These are phyloP conservation scores for Aplochiton taeniatus DNA, from an alignment of 2,797 vertebrate species.

Conservation along the genomic window DNA sequence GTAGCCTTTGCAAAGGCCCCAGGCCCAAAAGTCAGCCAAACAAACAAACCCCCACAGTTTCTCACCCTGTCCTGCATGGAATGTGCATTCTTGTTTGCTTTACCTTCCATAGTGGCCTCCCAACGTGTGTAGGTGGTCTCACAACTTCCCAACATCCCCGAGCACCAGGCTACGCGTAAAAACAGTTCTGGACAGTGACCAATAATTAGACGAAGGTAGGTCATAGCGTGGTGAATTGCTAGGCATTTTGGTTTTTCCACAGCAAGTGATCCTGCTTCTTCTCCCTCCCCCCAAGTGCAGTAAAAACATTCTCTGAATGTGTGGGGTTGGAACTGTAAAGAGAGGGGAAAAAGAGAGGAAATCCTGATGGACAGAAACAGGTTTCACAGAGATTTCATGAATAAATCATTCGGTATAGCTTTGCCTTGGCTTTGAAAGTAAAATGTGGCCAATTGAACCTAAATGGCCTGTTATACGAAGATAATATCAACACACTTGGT, in stretches of 20 bases:
- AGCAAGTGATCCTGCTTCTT: slow-evolving; percentile 4
- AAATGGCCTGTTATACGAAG: background rate
- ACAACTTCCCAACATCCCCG: background rate
- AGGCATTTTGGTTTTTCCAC: background rate
- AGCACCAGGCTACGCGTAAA: background rate
- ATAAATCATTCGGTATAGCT: background rate
- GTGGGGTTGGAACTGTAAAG: slow-evolving; percentile 14
- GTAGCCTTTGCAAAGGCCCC: slow-evolving; percentile 35
- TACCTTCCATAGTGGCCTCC: slow-evolving; percentile 24
- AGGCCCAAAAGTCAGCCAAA: slow-evolving; percentile 37
- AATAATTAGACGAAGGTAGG: background rate
- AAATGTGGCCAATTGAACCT: background rate
- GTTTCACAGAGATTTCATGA: background rate
- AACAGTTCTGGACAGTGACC: background rate
- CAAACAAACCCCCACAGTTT: slow-evolving; percentile 37
- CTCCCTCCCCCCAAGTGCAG: slow-evolving; percentile 21
- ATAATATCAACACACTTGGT: too few relatives aligned
- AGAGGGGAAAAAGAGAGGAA: slow-evolving; percentile 24
- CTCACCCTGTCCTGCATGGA: slow-evolving; percentile 45
- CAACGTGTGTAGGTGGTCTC: background rate
- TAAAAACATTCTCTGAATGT: slow-evolving; percentile 52
- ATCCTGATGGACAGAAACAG: slow-evolving; percentile 14
- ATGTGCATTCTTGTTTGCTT: slow-evolving; percentile 55
- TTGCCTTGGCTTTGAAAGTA: background rate
- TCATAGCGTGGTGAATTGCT: slow-evolving; percentile 3